Evolutionary conservation across 2,888 invertebrate species (phyloP).

Genomic region (Rhabditophanes sp.): DNA sequence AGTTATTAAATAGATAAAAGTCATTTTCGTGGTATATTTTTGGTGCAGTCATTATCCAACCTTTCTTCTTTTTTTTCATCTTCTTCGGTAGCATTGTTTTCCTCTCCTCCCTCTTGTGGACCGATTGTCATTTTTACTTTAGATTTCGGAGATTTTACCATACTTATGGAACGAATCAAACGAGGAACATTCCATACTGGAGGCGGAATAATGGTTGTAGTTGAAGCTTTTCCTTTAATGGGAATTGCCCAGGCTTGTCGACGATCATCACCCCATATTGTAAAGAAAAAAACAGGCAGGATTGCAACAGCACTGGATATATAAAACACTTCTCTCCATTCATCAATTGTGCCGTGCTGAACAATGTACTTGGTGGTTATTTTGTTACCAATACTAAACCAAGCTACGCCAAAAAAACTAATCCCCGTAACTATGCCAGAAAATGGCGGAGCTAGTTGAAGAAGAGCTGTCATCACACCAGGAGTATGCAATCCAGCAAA

Average conservation of each 20-base stretch:
- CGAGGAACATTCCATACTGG: too few relatives aligned
- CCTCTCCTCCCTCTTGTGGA: constrained; percentile 2
- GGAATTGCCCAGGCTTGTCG: constrained; percentile 38
- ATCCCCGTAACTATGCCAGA: constrained; percentile 23
- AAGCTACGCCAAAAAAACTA: constrained; percentile 16
- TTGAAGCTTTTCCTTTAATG: too few relatives aligned
- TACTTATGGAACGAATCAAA: too few relatives aligned
- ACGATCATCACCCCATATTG: constrained; percentile 34
- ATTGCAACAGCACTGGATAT: constrained; percentile 33
- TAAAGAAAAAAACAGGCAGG: constrained; percentile 24
- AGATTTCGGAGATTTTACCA: too few relatives aligned
- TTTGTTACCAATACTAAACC: constrained; percentile 37
- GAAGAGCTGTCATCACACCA: constrained; percentile 36
- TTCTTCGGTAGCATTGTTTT: too few relatives aligned
- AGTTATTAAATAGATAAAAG: too few relatives aligned
- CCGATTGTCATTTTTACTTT: constrained; percentile 1
- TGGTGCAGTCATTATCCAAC: too few relatives aligned
- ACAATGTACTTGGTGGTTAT: constrained; percentile 38
- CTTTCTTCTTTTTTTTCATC: too few relatives aligned
- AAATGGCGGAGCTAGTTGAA: constrained; percentile 37
- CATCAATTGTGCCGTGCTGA: constrained; percentile 26
- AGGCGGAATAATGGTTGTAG: too few relatives aligned
- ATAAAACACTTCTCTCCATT: constrained; percentile 37
- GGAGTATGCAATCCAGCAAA: constrained; percentile 40
- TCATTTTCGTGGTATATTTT: too few relatives aligned